Evolutionary conservation across 2,113 vertebrate genomes (phyloP).

Genomic region (Mixornis gularis): DNA sequence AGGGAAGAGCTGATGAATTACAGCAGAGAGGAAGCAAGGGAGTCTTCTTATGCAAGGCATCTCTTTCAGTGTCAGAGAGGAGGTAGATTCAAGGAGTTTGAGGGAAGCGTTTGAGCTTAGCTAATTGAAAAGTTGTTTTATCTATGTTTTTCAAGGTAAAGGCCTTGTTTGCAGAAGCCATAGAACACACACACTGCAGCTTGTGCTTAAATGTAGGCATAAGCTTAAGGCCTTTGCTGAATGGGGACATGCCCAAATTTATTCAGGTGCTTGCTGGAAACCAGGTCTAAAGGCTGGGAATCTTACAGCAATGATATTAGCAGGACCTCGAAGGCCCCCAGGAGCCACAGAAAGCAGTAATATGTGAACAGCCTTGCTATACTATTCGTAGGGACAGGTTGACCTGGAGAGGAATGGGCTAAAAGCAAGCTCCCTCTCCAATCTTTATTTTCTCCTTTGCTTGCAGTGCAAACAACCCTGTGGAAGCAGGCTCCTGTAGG

Average conservation of each 20-base stretch:
- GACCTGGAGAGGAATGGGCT: not conserved
- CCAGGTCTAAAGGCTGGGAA: not conserved
- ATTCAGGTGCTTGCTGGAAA: not conserved
- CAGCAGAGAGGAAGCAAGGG: constrained; percentile 22
- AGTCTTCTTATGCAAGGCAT: constrained; percentile 22
- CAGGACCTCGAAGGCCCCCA: not conserved
- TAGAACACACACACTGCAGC: not conserved
- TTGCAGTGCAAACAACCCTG: constrained; percentile 21
- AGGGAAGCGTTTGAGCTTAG: not conserved
- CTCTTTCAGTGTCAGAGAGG: not conserved
- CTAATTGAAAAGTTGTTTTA: not conserved
- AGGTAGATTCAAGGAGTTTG: not conserved
- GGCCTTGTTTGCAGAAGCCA: not conserved
- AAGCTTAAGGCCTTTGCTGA: not conserved
- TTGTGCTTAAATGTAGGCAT: not conserved
- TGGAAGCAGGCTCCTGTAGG: constrained; percentile 35
- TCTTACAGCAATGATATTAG: not conserved
- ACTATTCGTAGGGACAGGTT: not conserved
- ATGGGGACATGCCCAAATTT: not conserved
- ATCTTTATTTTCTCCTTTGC: constrained; percentile 10
- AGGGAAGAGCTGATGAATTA: constrained; percentile 38
- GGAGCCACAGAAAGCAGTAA: not conserved
- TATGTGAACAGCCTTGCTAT: not conserved
- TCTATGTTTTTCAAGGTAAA: not conserved
- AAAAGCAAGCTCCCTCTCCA: not conserved